phyloP scores from a whole-genome alignment of 2,888 invertebrate species.

The Isoperla grammatica region DNA sequence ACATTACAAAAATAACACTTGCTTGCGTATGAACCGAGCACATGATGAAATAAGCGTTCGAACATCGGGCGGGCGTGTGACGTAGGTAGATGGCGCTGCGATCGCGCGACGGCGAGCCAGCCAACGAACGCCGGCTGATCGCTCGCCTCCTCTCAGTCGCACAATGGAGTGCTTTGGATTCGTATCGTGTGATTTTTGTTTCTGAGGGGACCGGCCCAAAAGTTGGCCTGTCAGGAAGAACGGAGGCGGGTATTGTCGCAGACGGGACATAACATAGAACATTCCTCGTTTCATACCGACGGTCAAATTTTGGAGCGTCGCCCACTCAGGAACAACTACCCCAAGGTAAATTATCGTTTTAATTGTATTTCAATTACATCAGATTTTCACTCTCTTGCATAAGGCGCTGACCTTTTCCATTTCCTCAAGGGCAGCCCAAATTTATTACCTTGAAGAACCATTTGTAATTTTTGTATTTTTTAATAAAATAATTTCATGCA shows the following conservation, averaged over 20 bases:
- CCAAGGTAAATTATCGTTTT: not conserved
- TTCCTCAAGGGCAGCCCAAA: not conserved
- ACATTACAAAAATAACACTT: conserved; percentile 10
- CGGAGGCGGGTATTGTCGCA: conserved; percentile 25
- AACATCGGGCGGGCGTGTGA: not conserved
- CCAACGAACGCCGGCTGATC: too few species aligned
- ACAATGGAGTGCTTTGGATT: conserved; percentile 29
- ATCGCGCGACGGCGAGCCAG: too few species aligned
- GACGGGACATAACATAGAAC: conserved; percentile 19
- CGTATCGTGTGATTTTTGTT: conserved; percentile 22
- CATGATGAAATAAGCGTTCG: conserved; percentile 6
- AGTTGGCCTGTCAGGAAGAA: conserved; percentile 28
- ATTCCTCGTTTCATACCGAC: conserved; percentile 24
- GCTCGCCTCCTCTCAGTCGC: conserved; percentile 26
- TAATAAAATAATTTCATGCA: too few species aligned
- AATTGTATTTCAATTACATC: too few species aligned
- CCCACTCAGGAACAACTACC: conserved; percentile 5
- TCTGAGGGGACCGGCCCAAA: conserved; percentile 30
- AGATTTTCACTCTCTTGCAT: too few species aligned
- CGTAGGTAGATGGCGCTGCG: too few species aligned
- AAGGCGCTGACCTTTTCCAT: too few species aligned
- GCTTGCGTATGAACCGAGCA: conserved; percentile 5
- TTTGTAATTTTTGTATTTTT: too few species aligned
- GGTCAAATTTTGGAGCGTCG: conserved; percentile 29
- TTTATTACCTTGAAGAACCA: too few species aligned